phyloP scores from a whole-genome alignment of 2,888 invertebrate genomes.

The Meloe dianella region DNA sequence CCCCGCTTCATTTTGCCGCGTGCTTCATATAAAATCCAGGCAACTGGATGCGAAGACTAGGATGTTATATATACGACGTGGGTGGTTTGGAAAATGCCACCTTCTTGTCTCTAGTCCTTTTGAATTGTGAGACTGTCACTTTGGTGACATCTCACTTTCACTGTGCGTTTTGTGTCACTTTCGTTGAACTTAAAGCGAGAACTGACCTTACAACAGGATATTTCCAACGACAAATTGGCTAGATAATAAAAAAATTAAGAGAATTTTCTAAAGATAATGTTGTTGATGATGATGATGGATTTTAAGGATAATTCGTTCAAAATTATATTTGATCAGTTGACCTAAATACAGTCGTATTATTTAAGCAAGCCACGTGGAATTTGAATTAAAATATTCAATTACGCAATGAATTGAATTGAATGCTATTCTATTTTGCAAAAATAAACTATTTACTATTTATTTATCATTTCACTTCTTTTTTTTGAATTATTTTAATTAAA shows the following conservation, averaged over 20 bases:
- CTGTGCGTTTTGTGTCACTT: conserved; percentile 31
- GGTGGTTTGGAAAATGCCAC: neutral
- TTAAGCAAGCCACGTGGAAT: conserved; percentile 1
- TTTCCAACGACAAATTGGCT: neutral
- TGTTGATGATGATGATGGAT: neutral
- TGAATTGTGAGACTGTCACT: conserved; percentile 21
- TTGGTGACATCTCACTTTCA: conserved; percentile 35
- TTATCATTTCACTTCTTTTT: neutral
- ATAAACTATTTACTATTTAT: neutral
- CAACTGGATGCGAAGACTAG: conserved; percentile 5
- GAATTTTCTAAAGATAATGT: neutral
- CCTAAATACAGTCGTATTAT: neutral
- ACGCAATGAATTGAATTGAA: neutral
- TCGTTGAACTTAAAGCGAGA: conserved; percentile 28
- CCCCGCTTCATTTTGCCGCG: conserved; percentile 18
- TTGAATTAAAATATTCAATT: neutral
- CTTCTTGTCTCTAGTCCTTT: conserved; percentile 22
- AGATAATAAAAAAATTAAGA: neutral
- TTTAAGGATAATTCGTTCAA: neutral
- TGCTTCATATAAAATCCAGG: conserved; percentile 2
- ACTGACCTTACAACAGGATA: conserved; percentile 30
- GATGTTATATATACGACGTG: conserved; percentile 4
- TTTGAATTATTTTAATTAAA: neutral
- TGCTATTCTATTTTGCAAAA: neutral
- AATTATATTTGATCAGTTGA: neutral